Percentiles rank a stretch among this genome's conserved stretches.
These are phyloP conservation scores for Dynastes maya DNA, from an alignment of 2,888 invertebrate genomes.

Conservation along the genomic window DNA sequence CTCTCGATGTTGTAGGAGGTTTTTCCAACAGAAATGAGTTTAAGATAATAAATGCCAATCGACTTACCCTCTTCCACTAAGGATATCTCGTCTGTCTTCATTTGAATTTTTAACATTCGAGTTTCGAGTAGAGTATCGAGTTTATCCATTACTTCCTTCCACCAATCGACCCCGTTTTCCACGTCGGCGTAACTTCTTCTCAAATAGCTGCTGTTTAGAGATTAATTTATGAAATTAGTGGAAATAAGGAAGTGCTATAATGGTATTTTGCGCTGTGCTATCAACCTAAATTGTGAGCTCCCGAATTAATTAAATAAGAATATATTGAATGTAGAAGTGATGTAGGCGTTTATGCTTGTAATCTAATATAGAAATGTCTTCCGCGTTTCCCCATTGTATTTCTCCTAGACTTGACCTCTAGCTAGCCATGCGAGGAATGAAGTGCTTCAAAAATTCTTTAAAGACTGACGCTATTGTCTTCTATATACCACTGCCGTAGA, in stretches of 20 bases:
- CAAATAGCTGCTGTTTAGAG: background rate
- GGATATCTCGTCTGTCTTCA: slow-evolving; percentile 6
- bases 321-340: no score
- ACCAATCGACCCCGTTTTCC: slow-evolving; percentile 71
- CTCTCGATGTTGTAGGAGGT: background rate
- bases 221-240: background rate
- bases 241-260: background rate
- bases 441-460: no score
- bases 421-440: no score
- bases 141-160: slow-evolving; percentile 74
- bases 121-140: slow-evolving; percentile 76
- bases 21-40: background rate
- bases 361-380: no score
- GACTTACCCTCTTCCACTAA: slow-evolving; percentile 24
- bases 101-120: slow-evolving; percentile 76
- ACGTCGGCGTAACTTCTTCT: background rate
- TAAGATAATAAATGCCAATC: background rate
- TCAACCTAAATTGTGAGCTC: no score
- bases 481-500: no score
- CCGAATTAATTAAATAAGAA: no score
- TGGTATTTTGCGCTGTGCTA: no score
- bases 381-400: no score
- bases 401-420: no score
- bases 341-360: no score
- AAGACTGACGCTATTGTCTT: no score